phyloP scores from a whole-genome alignment of 2,797 vertebrate species.

The Netta rufina region DNA sequence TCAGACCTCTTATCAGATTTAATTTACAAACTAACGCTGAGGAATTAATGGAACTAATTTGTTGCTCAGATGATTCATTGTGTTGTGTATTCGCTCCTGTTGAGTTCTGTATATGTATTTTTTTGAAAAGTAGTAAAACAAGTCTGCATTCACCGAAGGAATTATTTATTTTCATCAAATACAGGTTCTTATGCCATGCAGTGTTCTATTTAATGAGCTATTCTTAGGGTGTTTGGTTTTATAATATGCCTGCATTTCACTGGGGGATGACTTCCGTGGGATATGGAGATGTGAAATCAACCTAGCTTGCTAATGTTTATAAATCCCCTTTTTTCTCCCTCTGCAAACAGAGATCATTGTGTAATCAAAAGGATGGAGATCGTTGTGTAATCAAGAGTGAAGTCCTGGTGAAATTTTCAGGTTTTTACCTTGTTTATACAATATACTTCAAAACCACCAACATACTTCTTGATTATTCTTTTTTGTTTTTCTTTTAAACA shows the following conservation, averaged over 20 bases:
- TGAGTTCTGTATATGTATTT: neutral
- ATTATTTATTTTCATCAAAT: neutral
- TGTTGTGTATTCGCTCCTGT: neutral
- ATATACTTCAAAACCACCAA: neutral
- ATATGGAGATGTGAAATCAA: neutral
- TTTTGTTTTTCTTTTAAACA: neutral
- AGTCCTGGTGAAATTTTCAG: neutral
- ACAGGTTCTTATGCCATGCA: neutral
- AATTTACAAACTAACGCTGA: slow-evolving; percentile 15
- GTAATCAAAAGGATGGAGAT: neutral
- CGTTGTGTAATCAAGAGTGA: neutral
- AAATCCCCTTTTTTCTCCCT: rapidly evolving
- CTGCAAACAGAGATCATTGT: neutral
- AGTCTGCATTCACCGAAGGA: neutral
- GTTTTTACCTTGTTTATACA: neutral
- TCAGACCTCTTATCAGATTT: neutral
- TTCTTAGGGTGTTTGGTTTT: neutral
- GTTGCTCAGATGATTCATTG: slow-evolving; percentile 6
- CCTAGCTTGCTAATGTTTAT: neutral
- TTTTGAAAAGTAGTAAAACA: slow-evolving; percentile 1
- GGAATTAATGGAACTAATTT: slow-evolving; percentile 39
- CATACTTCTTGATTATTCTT: neutral
- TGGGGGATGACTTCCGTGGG: neutral
- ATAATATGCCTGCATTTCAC: neutral
- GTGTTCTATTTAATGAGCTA: neutral